A percentile compares a stretch with the other conserved stretches of the same genome.
Conservation (phyloP, 2,797 vertebrate genomes). For the Lerista edwardsae region DNA sequence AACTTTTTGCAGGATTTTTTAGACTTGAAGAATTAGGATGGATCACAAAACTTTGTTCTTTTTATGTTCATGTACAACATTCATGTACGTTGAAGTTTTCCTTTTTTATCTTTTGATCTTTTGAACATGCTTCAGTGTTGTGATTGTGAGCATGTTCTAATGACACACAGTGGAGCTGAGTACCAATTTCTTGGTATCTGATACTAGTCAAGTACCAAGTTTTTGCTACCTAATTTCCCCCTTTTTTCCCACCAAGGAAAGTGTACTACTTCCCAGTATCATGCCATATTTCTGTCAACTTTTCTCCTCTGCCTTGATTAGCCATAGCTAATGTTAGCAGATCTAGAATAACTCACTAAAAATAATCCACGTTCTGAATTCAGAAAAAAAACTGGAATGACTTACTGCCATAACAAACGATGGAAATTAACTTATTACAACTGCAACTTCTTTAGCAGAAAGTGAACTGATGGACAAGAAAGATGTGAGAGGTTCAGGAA, state of each 20-base stretch:
- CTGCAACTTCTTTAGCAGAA: neutral
- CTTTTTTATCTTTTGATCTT: neutral
- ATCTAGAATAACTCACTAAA: neutral
- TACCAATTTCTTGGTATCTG: neutral
- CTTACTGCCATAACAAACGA: neutral
- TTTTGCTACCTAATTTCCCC: neutral
- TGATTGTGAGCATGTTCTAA: neutral
- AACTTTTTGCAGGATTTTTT: too few relatives aligned
- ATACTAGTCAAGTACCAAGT: neutral
- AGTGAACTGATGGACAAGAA: neutral
- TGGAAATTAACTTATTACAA: neutral
- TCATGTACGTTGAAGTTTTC: neutral
- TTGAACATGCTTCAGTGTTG: slow-evolving; percentile 7
- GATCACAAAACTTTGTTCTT: too few relatives aligned
- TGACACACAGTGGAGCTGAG: neutral
- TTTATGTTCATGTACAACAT: too few relatives aligned
- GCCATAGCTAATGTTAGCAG: neutral
- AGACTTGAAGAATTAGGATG: too few relatives aligned
- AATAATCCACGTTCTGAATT: neutral
- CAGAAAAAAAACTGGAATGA: neutral
- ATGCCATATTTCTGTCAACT: neutral
- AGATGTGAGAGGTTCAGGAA: slow-evolving; percentile 18
- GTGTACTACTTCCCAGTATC: neutral
- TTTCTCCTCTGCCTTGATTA: neutral
- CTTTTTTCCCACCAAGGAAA: neutral